Evolutionary conservation across 2,113 vertebrate genomes (phyloP).

Genomic region (Pseudonaja textilis): DNA sequence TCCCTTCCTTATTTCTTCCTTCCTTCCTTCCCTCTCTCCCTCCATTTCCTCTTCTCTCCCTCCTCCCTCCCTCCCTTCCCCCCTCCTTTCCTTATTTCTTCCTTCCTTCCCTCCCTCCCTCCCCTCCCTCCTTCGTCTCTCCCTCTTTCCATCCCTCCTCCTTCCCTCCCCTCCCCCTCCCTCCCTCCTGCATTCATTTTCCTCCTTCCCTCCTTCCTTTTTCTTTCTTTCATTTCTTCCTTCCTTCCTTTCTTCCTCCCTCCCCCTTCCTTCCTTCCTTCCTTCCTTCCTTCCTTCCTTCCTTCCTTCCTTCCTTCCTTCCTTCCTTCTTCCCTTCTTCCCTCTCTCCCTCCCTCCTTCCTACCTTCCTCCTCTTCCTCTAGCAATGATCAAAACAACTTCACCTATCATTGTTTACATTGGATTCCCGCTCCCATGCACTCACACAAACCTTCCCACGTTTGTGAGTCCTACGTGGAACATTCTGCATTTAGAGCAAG

Average conservation of each 20-base stretch:
- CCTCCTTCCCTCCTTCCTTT: too few relatives aligned
- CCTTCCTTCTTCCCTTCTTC: background rate
- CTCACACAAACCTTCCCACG: background rate
- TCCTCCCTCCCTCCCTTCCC: background rate
- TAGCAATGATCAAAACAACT: background rate
- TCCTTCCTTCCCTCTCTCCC: accelerated
- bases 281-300: too few relatives aligned
- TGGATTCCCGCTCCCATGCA: background rate
- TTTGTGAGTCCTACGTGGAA: background rate
- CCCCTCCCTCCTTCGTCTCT: too few relatives aligned
- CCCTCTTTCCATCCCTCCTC: too few relatives aligned
- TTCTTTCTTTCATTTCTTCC: too few relatives aligned
- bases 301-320: background rate
- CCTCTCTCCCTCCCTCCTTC: background rate
- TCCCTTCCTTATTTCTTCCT: too few relatives aligned
- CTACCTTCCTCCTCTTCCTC: background rate
- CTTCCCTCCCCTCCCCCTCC: too few relatives aligned
- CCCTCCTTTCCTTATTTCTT: too few relatives aligned
- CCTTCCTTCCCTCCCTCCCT: too few relatives aligned
- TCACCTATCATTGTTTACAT: background rate
- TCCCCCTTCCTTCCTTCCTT: too few relatives aligned
- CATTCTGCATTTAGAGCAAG: background rate
- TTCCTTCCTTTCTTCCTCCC: too few relatives aligned
- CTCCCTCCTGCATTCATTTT: background rate
- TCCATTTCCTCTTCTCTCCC: background rate